Evolutionary conservation across 1,140 invertebrate genomes (phyloP).

Genomic region (Ceratitis capitata): DNA sequence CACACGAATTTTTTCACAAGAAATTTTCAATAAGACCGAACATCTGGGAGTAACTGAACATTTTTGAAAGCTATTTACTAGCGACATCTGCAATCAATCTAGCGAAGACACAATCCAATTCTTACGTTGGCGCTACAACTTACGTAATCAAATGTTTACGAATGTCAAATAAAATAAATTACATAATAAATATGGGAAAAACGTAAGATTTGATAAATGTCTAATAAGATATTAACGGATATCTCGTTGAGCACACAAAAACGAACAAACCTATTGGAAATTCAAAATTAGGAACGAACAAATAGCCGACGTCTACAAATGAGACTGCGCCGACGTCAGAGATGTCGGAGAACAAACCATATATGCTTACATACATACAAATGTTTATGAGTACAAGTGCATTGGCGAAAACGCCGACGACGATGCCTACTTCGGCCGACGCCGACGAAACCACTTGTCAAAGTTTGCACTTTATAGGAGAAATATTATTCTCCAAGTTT

Average conservation of each 20-base stretch:
- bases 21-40: too few species aligned
- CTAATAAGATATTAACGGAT: neutral
- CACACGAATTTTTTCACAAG: too few species aligned
- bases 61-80: too few species aligned
- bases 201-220: neutral
- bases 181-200: neutral
- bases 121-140: neutral
- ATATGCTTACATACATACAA: neutral
- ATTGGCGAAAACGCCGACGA: neutral
- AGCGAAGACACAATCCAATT: neutral
- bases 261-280: conserved; percentile 14
- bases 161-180: neutral
- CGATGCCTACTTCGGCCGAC: neutral
- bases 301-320: neutral
- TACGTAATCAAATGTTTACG: neutral
- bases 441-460: conserved; percentile 22
- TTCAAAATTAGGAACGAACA: conserved; percentile 24
- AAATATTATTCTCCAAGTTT: conserved; percentile 24
- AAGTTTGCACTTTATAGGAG: conserved; percentile 11
- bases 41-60: too few species aligned
- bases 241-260: neutral
- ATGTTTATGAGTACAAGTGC: neutral
- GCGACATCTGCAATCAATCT: neutral
- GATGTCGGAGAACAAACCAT: neutral
- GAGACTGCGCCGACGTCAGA: conserved; percentile 21